phyloP scores from a whole-genome alignment of 2,113 vertebrate species.

The Suricata suricatta region DNA sequence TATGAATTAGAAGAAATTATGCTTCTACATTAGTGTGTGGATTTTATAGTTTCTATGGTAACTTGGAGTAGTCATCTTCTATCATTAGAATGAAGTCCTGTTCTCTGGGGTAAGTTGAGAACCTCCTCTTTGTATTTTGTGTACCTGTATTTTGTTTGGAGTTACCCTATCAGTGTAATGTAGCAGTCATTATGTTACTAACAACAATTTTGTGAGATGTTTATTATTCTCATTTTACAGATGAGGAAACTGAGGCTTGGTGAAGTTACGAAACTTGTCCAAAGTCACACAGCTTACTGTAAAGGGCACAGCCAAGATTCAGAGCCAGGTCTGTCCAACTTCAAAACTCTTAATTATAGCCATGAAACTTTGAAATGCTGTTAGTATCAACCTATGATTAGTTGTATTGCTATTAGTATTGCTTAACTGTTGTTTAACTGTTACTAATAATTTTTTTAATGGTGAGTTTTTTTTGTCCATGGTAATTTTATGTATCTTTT shows the following conservation, averaged over 20 bases:
- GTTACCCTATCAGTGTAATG: background rate
- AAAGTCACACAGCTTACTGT: constrained; percentile 73
- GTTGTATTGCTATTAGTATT: constrained; percentile 42
- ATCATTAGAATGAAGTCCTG: background rate
- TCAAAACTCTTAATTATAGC: constrained; percentile 67
- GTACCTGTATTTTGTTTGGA: constrained; percentile 31
- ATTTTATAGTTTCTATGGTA: background rate
- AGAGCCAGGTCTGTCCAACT: constrained; percentile 77
- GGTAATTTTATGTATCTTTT: constrained; percentile 54
- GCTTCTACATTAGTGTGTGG: background rate
- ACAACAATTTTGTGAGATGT: constrained; percentile 68
- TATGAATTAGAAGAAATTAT: constrained; percentile 11
- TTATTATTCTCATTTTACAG: constrained; percentile 79
- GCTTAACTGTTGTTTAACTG: constrained; percentile 46
- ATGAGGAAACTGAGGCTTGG: constrained; percentile 79
- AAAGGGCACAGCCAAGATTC: constrained; percentile 72
- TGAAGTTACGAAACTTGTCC: constrained; percentile 77
- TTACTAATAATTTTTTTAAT: constrained; percentile 30
- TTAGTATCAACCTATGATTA: constrained; percentile 52
- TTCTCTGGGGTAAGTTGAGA: constrained; percentile 19
- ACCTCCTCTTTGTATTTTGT: background rate
- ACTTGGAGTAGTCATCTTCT: constrained; percentile 17
- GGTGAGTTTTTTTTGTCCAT: constrained; percentile 32
- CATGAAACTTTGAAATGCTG: constrained; percentile 53
- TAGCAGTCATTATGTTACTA: constrained; percentile 43